Evolutionary conservation across 2,888 invertebrate species (phyloP).

Genomic region (Euplexia lucipara): DNA sequence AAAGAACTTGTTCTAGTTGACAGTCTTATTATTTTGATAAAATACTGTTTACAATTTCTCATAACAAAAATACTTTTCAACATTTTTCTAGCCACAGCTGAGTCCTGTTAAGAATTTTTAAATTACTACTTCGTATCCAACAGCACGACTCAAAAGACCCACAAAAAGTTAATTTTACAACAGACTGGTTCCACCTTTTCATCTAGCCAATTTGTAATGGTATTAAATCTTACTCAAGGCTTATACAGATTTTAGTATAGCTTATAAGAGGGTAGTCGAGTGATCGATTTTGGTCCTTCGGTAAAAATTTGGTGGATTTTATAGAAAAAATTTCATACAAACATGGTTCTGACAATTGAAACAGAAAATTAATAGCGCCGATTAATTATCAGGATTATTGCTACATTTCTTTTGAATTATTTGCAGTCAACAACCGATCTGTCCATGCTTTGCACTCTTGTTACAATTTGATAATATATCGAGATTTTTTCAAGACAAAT

Average conservation of each 20-base stretch:
- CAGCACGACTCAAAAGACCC: slow-evolving; percentile 11
- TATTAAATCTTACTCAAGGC: slow-evolving; percentile 25
- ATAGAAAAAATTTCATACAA: too few species aligned
- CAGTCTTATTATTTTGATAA: neutral
- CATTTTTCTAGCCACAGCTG: slow-evolving; percentile 16
- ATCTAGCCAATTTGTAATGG: slow-evolving; percentile 24
- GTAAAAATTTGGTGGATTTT: neutral
- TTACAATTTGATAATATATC: too few species aligned
- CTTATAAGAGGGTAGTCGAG: neutral
- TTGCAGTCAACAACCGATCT: too few species aligned
- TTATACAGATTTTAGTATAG: slow-evolving; percentile 2
- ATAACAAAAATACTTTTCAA: too few species aligned
- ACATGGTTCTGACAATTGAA: too few species aligned
- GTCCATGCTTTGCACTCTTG: too few species aligned
- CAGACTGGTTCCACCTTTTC: slow-evolving; percentile 33
- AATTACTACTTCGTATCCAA: slow-evolving; percentile 22
- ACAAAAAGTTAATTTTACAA: slow-evolving; percentile 45
- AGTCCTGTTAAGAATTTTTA: slow-evolving; percentile 32
- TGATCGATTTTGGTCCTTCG: neutral
- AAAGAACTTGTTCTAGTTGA: neutral
- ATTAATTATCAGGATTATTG: too few species aligned
- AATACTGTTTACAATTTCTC: too few species aligned
- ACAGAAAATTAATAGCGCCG: too few species aligned
- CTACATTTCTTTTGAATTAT: too few species aligned
- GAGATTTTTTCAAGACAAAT: too few species aligned